phyloP scores from a whole-genome alignment of 1,140 invertebrate genomes.

The Drosophila nikananu region DNA sequence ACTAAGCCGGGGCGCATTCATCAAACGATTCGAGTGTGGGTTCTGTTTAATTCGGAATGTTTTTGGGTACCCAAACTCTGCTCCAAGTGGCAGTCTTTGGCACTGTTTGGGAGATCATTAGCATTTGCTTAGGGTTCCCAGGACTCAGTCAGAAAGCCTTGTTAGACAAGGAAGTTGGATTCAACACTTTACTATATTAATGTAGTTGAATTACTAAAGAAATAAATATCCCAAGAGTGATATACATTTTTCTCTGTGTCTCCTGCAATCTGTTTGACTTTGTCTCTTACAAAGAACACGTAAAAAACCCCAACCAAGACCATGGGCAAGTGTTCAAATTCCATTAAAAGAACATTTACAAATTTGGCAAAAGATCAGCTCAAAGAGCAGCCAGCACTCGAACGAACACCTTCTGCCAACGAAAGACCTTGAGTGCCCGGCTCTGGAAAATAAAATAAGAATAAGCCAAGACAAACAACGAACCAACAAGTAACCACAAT shows the following conservation, averaged over 20 bases:
- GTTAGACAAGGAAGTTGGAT: background rate
- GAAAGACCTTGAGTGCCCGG: conserved; percentile 72
- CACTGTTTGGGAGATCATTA: conserved; percentile 8
- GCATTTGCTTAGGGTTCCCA: conserved; percentile 8
- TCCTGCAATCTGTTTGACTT: conserved; percentile 27
- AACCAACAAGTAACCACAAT: conserved; percentile 61
- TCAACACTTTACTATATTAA: background rate
- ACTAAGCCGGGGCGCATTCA: conserved; percentile 48
- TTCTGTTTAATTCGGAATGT: conserved; percentile 29
- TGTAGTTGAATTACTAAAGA: background rate
- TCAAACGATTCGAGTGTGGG: conserved; percentile 27
- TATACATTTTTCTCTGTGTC: conserved; percentile 28
- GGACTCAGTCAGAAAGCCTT: background rate
- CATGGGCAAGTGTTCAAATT: conserved; percentile 78
- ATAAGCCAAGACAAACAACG: conserved; percentile 72
- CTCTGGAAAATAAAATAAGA: conserved; percentile 25
- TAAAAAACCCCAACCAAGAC: conserved; percentile 24
- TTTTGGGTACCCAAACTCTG: background rate
- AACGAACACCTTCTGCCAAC: conserved; percentile 62
- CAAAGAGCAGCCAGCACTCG: conserved; percentile 12
- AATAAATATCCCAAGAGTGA: background rate
- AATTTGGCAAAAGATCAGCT: conserved; percentile 79
- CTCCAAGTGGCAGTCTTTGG: conserved; percentile 9
- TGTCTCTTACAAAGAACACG: conserved; percentile 51
- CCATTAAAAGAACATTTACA: conserved; percentile 83